Base-by-base conservation (phyloP, 2,113 vertebrate species). In the Maccullochella peelii region DNA sequence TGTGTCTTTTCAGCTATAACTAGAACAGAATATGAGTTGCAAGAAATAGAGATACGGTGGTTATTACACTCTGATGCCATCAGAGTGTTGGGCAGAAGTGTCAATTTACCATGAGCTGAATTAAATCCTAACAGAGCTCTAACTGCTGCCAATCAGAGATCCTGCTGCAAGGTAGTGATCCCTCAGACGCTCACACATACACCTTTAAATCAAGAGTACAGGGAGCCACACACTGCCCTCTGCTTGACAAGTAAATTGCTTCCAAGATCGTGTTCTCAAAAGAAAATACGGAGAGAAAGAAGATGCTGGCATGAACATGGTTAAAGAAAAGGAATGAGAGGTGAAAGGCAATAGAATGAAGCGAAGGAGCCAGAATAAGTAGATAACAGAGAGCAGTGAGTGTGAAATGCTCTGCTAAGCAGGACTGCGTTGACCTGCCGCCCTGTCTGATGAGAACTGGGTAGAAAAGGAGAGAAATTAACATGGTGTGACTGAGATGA, bases 221-320 rank as follows among this genome's bases (percentile, higher is more conserved):
- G 54, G 30, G 79, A 82, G 65, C 25, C 80, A 77, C 80, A 81
- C 42, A 54, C 73, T 77, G 82, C 84, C 74, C 80, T 79, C 50
- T 78, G 61, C 79, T 84, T 90, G 91, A 93, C 90, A 92, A 89
- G 90, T 92, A 94, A 95, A 95, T 94, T 94, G 90, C 85, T 92
- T 94, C 90, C 83, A 68, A 73, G 88, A 93, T 80, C 68, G 63
- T 61, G 75, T 57, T 69, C 68, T 79, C 42, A 40, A 85, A 79
- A 87, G 54, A 86, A 86, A 90, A 72, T 71, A 27, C 10, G 20
- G 23, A 73, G 54, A 84, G 33, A 85, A 81, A 77, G 77, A 75
- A 84, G 82, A 68, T 52, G 75, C 76, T 77, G 49, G 68, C 68
- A n/a, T 73, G 79, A 84, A 63, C 59, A 49, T 23, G 70, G 83